These are phyloP conservation scores for Leptinotarsa lineolata DNA, from an alignment of 1,140 invertebrate genomes.

Conservation along the genomic window DNA sequence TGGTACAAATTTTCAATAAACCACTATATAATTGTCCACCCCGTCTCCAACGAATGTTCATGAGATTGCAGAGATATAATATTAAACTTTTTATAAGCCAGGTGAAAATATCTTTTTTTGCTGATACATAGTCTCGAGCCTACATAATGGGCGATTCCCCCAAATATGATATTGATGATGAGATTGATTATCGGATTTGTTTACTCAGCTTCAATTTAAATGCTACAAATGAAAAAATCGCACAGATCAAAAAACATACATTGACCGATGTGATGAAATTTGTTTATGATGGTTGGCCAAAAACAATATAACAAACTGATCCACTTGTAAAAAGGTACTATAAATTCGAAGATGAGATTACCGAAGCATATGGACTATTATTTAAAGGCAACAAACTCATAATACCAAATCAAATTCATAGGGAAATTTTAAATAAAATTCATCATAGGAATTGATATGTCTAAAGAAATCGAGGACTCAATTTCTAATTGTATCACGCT, in stretches of 20 bases:
- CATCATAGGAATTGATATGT: constrained; percentile 53
- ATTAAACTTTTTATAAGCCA: constrained; percentile 54
- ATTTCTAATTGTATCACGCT: not conserved
- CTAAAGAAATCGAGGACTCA: not conserved
- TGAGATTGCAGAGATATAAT: constrained; percentile 55
- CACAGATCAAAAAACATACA: constrained; percentile 35
- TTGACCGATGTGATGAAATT: constrained; percentile 44
- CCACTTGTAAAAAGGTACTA: no score
- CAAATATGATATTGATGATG: constrained; percentile 19
- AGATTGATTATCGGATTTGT: constrained; percentile 24
- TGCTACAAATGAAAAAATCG: constrained; percentile 20
- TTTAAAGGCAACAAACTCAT: not conserved
- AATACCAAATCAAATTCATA: constrained; percentile 49
- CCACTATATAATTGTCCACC: constrained; percentile 45
- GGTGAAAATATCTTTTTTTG: constrained; percentile 52
- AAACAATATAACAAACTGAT: no score
- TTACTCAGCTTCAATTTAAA: constrained; percentile 27
- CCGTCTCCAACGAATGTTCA: constrained; percentile 50
- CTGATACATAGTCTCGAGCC: constrained; percentile 56
- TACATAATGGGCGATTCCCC: no score
- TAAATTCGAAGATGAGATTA: no score
- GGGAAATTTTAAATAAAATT: constrained; percentile 52
- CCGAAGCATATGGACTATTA: constrained; percentile 36
- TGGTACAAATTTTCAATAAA: constrained; percentile 52
- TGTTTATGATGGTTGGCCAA: constrained; percentile 52